phyloP scores from a whole-genome alignment of 2,797 vertebrate species.

The Sebastes flavidus region DNA sequence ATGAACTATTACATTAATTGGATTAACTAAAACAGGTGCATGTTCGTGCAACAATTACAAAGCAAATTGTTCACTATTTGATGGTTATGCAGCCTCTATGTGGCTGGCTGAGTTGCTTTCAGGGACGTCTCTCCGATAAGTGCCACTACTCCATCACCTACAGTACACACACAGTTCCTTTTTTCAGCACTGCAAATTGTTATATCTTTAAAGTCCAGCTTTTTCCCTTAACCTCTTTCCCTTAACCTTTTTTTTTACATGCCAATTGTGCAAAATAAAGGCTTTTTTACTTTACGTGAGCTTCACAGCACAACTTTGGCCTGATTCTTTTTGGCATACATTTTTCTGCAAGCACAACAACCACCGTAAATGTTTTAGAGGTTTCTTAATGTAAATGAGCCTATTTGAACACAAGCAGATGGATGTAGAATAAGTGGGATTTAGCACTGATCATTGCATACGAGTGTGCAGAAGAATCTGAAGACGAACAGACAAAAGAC shows the following conservation, averaged over 20 bases:
- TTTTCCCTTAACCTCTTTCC: background rate
- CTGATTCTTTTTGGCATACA: background rate
- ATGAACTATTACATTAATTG: background rate
- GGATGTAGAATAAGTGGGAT: background rate
- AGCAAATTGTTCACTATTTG: background rate
- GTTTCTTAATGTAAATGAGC: background rate
- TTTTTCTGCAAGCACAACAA: background rate
- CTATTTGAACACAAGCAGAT: background rate
- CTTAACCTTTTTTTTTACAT: too few relatives aligned
- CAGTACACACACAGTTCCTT: background rate
- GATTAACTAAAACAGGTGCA: background rate
- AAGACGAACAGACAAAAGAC: background rate
- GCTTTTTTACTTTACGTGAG: background rate
- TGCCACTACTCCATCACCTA: background rate
- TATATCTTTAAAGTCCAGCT: too few relatives aligned
- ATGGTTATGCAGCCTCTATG: background rate
- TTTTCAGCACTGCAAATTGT: background rate
- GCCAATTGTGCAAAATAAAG: too few relatives aligned
- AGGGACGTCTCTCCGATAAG: background rate
- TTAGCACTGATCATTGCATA: background rate
- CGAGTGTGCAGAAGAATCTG: background rate
- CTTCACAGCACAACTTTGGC: background rate
- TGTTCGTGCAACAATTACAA: background rate
- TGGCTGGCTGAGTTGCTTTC: background rate
- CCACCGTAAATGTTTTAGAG: background rate